Evolutionary conservation across 2,113 vertebrate species (phyloP), one percentile per base, ranked within the genome.

Genomic region (Cheirogaleus medius): DNA sequence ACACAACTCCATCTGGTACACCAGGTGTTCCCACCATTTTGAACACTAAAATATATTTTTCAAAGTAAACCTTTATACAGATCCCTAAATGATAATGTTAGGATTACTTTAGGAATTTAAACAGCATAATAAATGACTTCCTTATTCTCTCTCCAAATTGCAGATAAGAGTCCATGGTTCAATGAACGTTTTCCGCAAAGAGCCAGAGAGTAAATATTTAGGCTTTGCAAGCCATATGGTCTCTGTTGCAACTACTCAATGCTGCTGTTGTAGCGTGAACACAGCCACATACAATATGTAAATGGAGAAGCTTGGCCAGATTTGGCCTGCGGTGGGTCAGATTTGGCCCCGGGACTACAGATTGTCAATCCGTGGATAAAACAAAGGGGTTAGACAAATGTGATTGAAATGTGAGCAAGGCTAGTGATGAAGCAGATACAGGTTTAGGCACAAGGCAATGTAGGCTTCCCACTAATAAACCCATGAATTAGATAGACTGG

Each of bases 161-260:
- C 4, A 71, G 39, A 63, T 18, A 52, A 47, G 34, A 91, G 42
- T 73, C 32, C 81, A 14, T 17, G 17, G 7, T 1, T 84, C 52
- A 21, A 56, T 15, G 80, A 37, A 27, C 29, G n/a, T 86, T 96
- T 94, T 92, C 68, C 88, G 13, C 68, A 93, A 74, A 91, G 32
- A 17, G 9, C 11, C 34, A 92, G 10, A 42, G 0, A 64, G 39
- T 78, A 81, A 76, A 82, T 68, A 74, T 11, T 88, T 44, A 66
- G 42, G 44, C 11, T 83, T 44, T 76, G 27, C 17, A 37, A 63
- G 6, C 37, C 34, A 4, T 56, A 64, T 21, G 9, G 49, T 63
- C 58, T 97, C 27, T 73, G 17, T 81, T 54, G 9, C 3, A 54
- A 74, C 25, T 77, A 60, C 34, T 58, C 37, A 73, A 2, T 11